phyloP scores from a whole-genome alignment of 2,113 vertebrate genomes.

The Clarias macrocephalus region DNA sequence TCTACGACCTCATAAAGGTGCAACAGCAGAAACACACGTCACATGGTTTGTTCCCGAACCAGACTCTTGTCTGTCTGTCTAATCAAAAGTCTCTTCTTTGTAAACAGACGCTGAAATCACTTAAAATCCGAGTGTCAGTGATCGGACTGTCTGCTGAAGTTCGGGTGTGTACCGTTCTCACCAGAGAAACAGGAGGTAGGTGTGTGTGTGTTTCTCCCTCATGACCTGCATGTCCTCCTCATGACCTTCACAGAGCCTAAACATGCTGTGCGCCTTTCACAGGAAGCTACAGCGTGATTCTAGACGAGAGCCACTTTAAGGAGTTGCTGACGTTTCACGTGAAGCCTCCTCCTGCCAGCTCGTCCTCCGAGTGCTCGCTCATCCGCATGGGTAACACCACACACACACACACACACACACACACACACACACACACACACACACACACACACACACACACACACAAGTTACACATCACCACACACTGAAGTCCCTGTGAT shows the following conservation, averaged over 20 bases:
- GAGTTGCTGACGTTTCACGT: slow-evolving; percentile 89
- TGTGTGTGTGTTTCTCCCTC: neutral
- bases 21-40: neutral
- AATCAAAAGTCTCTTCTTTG: neutral
- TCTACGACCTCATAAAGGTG: slow-evolving; percentile 95
- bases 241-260: neutral
- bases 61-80: neutral
- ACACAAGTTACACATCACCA: neutral
- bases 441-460: neutral
- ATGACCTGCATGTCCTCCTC: slow-evolving; percentile 10
- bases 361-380: slow-evolving; percentile 89
- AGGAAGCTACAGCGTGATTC: slow-evolving; percentile 90
- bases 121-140: slow-evolving; percentile 92
- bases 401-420: neutral
- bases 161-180: slow-evolving; percentile 90
- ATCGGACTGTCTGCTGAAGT: slow-evolving; percentile 95
- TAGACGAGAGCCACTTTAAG: slow-evolving; percentile 94
- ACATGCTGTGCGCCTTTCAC: neutral
- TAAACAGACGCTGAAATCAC: slow-evolving; percentile 82
- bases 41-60: neutral
- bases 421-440: neutral
- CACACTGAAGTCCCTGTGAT: neutral
- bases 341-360: slow-evolving; percentile 88
- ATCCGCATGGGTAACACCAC: slow-evolving; percentile 90
- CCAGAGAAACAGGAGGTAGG: slow-evolving; percentile 89